phyloP scores from a whole-genome alignment of 64 coral and sea anemone genomes.

The Pachyseris speciosa region DNA sequence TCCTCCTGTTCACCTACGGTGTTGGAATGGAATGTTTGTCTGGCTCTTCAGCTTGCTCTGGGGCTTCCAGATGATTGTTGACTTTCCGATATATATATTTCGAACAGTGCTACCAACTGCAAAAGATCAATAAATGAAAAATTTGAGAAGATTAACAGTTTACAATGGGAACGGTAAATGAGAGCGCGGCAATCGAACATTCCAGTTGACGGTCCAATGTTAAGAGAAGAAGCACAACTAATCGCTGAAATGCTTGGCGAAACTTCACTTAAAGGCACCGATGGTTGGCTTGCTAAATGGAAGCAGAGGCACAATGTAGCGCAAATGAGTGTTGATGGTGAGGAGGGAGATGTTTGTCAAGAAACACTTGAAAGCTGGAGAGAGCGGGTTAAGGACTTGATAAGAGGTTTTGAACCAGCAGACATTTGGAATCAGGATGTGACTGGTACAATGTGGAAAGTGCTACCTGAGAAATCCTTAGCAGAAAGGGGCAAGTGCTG shows the following conservation, averaged over 20 bases:
- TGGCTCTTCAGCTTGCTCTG: background rate
- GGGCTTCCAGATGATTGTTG: background rate
- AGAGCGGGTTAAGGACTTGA: slow-evolving; percentile 34
- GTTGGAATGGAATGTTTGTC: slow-evolving; percentile 8
- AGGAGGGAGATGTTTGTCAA: slow-evolving; percentile 13
- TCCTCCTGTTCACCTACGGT: background rate
- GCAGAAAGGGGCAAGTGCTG: background rate
- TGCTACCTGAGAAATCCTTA: slow-evolving; percentile 25
- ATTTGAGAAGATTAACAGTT: slow-evolving; percentile 33
- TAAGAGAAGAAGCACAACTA: slow-evolving; percentile 47
- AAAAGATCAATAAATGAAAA: slow-evolving; percentile 38
- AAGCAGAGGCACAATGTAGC: slow-evolving; percentile 56
- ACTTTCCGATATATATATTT: background rate
- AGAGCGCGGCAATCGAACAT: slow-evolving; percentile 30
- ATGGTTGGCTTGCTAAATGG: slow-evolving; percentile 53
- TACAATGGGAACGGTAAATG: slow-evolving; percentile 53
- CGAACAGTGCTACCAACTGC: background rate
- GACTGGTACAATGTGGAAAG: slow-evolving; percentile 38
- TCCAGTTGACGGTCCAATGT: slow-evolving; percentile 50
- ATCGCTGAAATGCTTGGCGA: slow-evolving; percentile 63
- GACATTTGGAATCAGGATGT: slow-evolving; percentile 53
- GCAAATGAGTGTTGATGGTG: background rate
- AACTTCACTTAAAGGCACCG: slow-evolving; percentile 8
- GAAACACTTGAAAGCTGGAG: slow-evolving; percentile 37
- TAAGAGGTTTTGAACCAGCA: background rate